phyloP scores from a whole-genome alignment of 2,797 vertebrate species.

The Syngnathus acus region DNA sequence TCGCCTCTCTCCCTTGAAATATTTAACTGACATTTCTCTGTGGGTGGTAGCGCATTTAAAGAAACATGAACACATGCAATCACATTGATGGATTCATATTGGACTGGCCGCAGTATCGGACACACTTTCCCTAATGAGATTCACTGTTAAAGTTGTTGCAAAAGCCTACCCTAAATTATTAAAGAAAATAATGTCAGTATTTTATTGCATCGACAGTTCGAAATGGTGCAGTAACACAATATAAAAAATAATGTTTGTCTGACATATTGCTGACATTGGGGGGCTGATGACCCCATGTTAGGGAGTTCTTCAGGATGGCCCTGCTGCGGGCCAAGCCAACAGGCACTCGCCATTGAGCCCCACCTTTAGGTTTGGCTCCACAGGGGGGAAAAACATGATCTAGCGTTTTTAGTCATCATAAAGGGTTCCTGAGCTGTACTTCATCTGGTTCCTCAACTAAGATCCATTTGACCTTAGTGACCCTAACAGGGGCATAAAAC shows the following conservation, averaged over 20 bases:
- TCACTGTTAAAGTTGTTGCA: background rate
- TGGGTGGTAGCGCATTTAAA: slow-evolving; percentile 70
- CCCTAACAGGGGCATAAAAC: too few relatives aligned
- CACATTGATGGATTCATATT: slow-evolving; percentile 42
- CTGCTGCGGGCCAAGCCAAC: too few relatives aligned
- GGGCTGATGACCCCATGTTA: too few relatives aligned
- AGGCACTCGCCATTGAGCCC: too few relatives aligned
- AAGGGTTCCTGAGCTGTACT: too few relatives aligned
- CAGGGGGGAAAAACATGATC: too few relatives aligned
- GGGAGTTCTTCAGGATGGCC: too few relatives aligned
- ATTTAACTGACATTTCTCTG: slow-evolving; percentile 68
- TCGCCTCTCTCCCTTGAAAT: slow-evolving; percentile 52
- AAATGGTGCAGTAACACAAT: background rate
- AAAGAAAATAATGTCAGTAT: background rate
- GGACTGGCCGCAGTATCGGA: slow-evolving; percentile 8
- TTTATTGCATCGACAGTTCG: background rate
- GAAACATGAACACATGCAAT: slow-evolving; percentile 54
- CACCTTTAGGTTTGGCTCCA: too few relatives aligned
- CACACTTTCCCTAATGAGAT: background rate
- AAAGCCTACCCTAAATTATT: background rate
- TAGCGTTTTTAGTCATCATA: too few relatives aligned
- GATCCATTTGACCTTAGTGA: too few relatives aligned
- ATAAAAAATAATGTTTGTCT: background rate
- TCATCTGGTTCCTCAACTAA: too few relatives aligned
- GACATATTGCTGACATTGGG: background rate